Evolutionary conservation across 2,888 invertebrate genomes (phyloP), one percentile per base, ranked within the genome.

Genomic region (Drosophila trichaetosa): DNA sequence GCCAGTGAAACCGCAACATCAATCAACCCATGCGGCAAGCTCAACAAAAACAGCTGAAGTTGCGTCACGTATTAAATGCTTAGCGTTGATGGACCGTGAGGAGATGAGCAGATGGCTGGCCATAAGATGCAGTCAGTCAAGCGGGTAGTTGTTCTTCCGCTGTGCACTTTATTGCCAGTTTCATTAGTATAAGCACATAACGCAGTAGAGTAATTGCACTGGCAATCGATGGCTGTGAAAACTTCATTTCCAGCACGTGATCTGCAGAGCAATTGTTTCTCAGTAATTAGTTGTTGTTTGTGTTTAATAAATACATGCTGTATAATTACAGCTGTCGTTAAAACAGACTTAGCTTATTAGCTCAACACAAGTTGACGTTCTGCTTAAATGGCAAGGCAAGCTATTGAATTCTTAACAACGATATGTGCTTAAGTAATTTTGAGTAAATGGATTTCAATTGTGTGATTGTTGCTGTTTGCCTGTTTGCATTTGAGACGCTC

Each of bases 121-220:
- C 73, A 69, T 85, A 79, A 85, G 85, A 78, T 80, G 82, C 87
- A 87, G 69, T 69, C 78, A 80, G 78, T 11, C 66, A 59, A 42
- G 53, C 58, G 68, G 66, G 31, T 66, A 76, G 75, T 33, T 65
- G 65, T 54, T 65, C 59, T 56, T 71, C 31, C 60, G 48, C 57
- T 73, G 58, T 71, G 67, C 77, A 81, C 69, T 88, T 88, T 88
- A 85, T 81, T 76, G 82, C 66, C 75, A 69, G 78, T 82, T 88
- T 73, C 73, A 73, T 88, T 77, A 86, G 73, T 81, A 79, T 69
- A 76, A 82, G 72, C 76, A 63, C 67, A 64, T 38, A 57, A 16
- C 52, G 29, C 34, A 18, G 49, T 24, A 53, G 51, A 31, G 29
- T 46, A 46, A 46, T 34, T 52, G 42, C 46, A 16, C 29, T 76